These are phyloP conservation scores for Otis tarda DNA, from an alignment of 2,113 vertebrate species.

Conservation along the genomic window DNA sequence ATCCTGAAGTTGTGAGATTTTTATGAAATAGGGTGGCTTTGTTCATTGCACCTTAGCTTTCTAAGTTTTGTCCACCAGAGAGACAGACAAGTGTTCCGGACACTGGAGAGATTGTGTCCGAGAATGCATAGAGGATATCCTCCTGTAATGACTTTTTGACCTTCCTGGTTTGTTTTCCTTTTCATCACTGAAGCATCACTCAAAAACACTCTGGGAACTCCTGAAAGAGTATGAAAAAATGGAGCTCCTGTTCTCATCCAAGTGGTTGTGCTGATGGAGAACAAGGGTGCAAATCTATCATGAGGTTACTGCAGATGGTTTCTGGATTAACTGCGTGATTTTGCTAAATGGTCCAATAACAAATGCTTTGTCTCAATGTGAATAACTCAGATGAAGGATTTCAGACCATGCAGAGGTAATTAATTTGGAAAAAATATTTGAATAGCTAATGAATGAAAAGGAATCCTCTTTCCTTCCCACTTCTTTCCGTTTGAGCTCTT, in stretches of 20 bases:
- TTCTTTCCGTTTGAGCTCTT: neutral
- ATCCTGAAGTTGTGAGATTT: neutral
- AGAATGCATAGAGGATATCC: neutral
- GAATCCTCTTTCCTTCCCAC: neutral
- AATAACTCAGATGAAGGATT: neutral
- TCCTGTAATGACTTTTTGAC: neutral
- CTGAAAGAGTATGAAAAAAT: neutral
- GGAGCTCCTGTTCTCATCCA: neutral
- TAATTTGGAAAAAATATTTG: neutral
- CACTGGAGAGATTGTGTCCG: neutral
- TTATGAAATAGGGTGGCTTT: neutral
- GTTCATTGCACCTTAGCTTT: neutral
- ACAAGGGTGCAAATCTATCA: neutral
- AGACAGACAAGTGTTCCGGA: neutral
- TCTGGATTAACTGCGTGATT: neutral
- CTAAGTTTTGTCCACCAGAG: neutral
- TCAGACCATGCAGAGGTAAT: neutral
- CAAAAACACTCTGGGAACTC: neutral
- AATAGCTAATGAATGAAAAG: neutral
- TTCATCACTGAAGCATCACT: neutral
- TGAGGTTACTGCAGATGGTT: neutral
- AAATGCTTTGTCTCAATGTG: neutral
- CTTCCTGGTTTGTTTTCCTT: neutral
- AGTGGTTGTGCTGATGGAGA: neutral
- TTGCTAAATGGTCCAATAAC: neutral